A percentile compares a stretch with the other conserved stretches of the same genome.
phyloP scores from a whole-genome alignment of 2,113 vertebrate species.

The Trematomus loennbergii region DNA sequence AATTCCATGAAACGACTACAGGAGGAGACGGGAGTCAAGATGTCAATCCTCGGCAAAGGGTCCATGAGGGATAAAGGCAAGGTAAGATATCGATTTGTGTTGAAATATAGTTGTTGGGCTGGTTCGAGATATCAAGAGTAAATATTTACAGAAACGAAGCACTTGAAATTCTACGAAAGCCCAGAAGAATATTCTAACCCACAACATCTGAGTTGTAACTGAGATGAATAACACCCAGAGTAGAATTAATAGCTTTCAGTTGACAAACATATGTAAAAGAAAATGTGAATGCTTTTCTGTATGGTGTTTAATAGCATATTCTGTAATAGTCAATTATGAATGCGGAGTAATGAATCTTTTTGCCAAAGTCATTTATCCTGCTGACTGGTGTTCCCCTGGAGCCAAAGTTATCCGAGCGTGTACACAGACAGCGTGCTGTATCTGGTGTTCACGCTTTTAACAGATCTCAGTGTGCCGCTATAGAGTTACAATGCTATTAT shows the following conservation, averaged over 20 bases:
- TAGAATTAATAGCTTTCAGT: slow-evolving; percentile 56
- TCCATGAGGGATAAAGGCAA: slow-evolving; percentile 99
- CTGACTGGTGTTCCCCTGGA: slow-evolving; percentile 72
- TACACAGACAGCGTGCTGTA: slow-evolving; percentile 63
- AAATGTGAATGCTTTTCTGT: slow-evolving; percentile 40
- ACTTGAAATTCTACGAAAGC: slow-evolving; percentile 18
- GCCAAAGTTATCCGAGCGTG: slow-evolving; percentile 63
- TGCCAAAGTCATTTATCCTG: slow-evolving; percentile 73
- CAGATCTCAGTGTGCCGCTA: slow-evolving; percentile 51
- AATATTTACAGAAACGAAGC: slow-evolving; percentile 45
- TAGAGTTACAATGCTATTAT: slow-evolving; percentile 67
- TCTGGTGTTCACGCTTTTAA: slow-evolving; percentile 49
- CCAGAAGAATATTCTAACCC: slow-evolving; percentile 24
- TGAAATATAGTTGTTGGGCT: slow-evolving; percentile 42
- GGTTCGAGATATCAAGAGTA: slow-evolving; percentile 15
- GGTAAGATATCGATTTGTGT: slow-evolving; percentile 82
- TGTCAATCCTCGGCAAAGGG: slow-evolving; percentile 99
- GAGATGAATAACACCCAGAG: slow-evolving; percentile 55
- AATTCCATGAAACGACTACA: slow-evolving; percentile 99
- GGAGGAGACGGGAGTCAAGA: slow-evolving; percentile 99
- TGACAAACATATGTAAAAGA: slow-evolving; percentile 61
- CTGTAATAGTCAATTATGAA: slow-evolving; percentile 70
- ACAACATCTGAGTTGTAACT: slow-evolving; percentile 48
- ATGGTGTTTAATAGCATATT: slow-evolving; percentile 62
- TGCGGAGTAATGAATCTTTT: slow-evolving; percentile 69